Percentiles rank a stretch among this genome's conserved stretches.
Conservation (phyloP, 2,113 vertebrate species). For the Emydura subglobosa region DNA sequence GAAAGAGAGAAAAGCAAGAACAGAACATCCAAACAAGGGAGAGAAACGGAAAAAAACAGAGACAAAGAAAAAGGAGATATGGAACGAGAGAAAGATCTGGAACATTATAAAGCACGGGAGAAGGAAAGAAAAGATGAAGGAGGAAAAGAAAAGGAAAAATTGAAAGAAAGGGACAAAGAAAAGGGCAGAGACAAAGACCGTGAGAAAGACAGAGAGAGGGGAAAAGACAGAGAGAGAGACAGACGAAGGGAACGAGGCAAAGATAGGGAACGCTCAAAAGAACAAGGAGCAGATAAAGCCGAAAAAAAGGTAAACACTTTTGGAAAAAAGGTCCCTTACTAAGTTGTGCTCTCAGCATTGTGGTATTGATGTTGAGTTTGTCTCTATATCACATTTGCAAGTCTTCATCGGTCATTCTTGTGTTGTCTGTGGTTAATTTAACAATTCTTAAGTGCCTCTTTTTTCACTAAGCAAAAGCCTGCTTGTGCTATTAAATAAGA, state of each 20-base stretch:
- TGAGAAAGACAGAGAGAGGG: conserved; percentile 76
- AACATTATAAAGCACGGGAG: conserved; percentile 16
- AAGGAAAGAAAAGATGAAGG: conserved; percentile 72
- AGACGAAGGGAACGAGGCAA: conserved; percentile 69
- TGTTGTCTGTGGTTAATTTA: not conserved
- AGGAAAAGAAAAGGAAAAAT: conserved; percentile 73
- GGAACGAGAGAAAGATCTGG: conserved; percentile 7
- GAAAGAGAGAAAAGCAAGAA: conserved; percentile 66
- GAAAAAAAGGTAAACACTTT: conserved; percentile 78
- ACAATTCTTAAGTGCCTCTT: not conserved
- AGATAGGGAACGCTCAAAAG: conserved; percentile 66
- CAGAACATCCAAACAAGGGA: conserved; percentile 34
- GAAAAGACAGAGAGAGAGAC: conserved; percentile 77
- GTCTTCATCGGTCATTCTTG: not conserved
- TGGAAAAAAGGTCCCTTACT: not conserved
- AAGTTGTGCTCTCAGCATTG: rapidly evolving
- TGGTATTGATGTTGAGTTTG: not conserved
- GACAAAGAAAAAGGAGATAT: conserved; percentile 44
- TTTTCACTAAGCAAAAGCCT: not conserved
- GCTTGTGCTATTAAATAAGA: not conserved
- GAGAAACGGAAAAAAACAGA: conserved; percentile 65
- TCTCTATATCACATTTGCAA: not conserved
- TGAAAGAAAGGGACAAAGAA: conserved; percentile 53
- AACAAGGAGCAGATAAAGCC: conserved; percentile 63
- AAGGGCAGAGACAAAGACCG: conserved; percentile 75